Percentiles rank a stretch among this genome's conserved stretches.
Conservation (phyloP, 2,797 vertebrate species). For the Coracias cyanogaster region DNA sequence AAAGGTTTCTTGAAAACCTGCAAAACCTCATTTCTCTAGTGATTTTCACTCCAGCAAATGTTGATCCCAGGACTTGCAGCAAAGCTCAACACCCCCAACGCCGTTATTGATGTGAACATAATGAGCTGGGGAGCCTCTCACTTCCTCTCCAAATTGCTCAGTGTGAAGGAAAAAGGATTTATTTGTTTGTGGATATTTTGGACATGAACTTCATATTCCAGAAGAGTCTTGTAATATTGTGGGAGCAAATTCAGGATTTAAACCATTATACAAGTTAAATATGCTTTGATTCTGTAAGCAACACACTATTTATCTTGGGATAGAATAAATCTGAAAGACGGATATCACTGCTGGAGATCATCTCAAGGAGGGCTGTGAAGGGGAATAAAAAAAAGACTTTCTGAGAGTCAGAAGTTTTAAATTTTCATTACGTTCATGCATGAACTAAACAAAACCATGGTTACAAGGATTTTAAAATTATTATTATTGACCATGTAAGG, state of each 20-base stretch:
- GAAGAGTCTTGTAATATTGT: not conserved
- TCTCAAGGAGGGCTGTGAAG: not conserved
- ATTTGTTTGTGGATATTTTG: slow-evolving; percentile 37
- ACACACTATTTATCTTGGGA: slow-evolving; percentile 53
- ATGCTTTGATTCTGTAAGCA: slow-evolving; percentile 45
- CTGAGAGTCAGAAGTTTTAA: not conserved
- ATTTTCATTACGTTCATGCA: not conserved
- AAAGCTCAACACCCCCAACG: not conserved
- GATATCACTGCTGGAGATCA: slow-evolving; percentile 17
- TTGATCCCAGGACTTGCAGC: not conserved
- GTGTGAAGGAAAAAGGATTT: not conserved
- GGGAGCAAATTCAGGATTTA: slow-evolving; percentile 12
- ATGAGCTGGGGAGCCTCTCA: not conserved
- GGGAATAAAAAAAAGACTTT: not conserved
- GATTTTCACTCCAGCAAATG: not conserved
- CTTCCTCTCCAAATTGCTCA: not conserved
- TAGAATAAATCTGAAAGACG: slow-evolving; percentile 50
- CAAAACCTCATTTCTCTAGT: not conserved
- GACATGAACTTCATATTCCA: slow-evolving; percentile 19
- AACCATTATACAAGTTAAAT: slow-evolving; percentile 53
- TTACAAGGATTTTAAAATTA: not conserved
- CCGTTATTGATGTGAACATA: not conserved
- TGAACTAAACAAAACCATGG: not conserved
- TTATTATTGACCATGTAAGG: slow-evolving; percentile 23
- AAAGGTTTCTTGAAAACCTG: not conserved